A percentile compares a stretch with the other conserved stretches of the same genome.
These are phyloP conservation scores for Galendromus occidentalis DNA, from an alignment of 1,140 invertebrate genomes.

Conservation along the genomic window DNA sequence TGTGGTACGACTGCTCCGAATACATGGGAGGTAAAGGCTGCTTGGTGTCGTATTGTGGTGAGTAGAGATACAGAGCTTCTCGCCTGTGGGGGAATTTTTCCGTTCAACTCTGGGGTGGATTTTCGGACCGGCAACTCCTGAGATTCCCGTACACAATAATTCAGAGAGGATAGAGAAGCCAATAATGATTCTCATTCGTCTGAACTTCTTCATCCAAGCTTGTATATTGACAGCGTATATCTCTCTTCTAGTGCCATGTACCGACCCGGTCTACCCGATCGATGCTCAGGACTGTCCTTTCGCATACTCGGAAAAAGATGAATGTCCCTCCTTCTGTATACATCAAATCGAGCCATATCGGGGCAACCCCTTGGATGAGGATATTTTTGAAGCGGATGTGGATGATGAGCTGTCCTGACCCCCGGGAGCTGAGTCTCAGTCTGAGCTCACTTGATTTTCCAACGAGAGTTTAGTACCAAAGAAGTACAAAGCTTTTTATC, in stretches of 20 bases:
- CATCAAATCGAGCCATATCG: background rate
- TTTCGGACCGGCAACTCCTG: too few relatives aligned
- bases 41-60: conserved; percentile 2
- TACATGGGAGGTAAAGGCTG: background rate
- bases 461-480: background rate
- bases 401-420: background rate
- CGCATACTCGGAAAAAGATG: background rate
- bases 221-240: too few relatives aligned
- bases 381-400: background rate
- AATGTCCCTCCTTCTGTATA: background rate
- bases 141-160: too few relatives aligned
- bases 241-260: background rate
- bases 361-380: background rate
- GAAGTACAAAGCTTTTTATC: background rate
- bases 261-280: background rate
- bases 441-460: too few relatives aligned
- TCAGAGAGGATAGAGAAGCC: too few relatives aligned
- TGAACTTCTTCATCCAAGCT: too few relatives aligned
- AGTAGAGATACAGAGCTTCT: too few relatives aligned
- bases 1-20: conserved; percentile 8
- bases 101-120: too few relatives aligned
- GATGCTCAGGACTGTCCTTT: background rate
- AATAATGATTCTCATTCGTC: too few relatives aligned
- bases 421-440: background rate
- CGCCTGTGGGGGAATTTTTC: too few relatives aligned